Base-by-base conservation (phyloP, 2,797 vertebrate genomes). In the Anguilla anguilla region DNA sequence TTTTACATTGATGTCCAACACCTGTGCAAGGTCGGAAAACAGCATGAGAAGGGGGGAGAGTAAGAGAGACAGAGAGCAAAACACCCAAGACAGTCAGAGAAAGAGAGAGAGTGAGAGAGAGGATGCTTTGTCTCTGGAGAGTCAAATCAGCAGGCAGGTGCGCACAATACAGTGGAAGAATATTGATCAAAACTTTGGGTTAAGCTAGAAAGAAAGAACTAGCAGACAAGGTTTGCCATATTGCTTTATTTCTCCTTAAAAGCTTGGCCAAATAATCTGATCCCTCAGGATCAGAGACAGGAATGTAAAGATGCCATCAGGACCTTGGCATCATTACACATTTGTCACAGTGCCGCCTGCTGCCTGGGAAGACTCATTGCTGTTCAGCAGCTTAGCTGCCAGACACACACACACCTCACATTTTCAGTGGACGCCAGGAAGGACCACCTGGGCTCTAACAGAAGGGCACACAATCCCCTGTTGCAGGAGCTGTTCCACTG, bases 341-440 rank as follows among this genome's bases (percentile, higher is more conserved):
- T 49, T 49, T 74, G 64, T 84, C 83, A 85, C 77, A 55, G 46
- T 83, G 88, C 84, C 88, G 83, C 86, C 88, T 88, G 77, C 85
- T 88, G 88, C 61, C 64, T 39, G 9, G 39, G 77, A 81, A 81
- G 39, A 81, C 19, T 43, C 77, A 46, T 17, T 46, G 39, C 3
- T 22, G 17, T 13, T 43, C 6, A 19, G 35, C 77, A 22, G 39
- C 19, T 7, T 81, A 43, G 43, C 77, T 46, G 77, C 39, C 77
- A 81, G 39, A 81, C 84, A 85, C 39, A 64, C 25, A 72, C 51
- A 79, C 69, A 83, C 28, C n/a, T 25, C 31, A 35, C 31, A 59
- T 51, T 82, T 59, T 53, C 77, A 46, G 43, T 46, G 43, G 43
- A 46, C 74, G n/a, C 67, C 77, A 88, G 61, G 67, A 49, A 74